Percentiles rank a stretch among this genome's conserved stretches.
Conservation (phyloP, 2,888 invertebrate species). For the Orthosia gracilis region DNA sequence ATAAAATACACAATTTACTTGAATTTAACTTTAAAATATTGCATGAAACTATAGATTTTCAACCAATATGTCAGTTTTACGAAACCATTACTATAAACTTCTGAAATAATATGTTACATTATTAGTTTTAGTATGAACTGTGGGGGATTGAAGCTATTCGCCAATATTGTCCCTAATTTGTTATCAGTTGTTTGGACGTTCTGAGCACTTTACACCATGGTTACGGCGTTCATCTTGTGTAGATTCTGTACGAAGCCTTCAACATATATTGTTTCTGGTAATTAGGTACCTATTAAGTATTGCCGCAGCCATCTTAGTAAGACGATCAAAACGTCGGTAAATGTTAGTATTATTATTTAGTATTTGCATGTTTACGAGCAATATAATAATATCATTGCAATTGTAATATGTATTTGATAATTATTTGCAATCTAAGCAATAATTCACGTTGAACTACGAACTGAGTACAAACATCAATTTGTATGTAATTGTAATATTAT, state of each 20-base stretch:
- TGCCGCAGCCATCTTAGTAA: background rate
- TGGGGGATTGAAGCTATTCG: conserved; percentile 38
- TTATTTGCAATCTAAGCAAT: conserved; percentile 11
- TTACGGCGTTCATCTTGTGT: background rate
- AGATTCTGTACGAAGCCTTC: background rate
- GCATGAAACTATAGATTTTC: too few species aligned
- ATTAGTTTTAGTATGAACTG: conserved; percentile 28
- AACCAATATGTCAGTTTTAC: background rate
- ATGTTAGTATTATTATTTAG: conserved; percentile 25
- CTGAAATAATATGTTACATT: conserved; percentile 13
- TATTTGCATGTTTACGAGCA: conserved; percentile 26
- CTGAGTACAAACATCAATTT: background rate
- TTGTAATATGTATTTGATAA: conserved; percentile 4
- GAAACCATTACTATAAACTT: conserved; percentile 27
- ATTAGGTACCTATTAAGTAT: background rate
- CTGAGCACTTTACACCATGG: conserved; percentile 29
- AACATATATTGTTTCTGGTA: background rate
- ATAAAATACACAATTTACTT: too few species aligned
- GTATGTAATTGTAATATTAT: background rate
- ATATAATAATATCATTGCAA: conserved; percentile 10
- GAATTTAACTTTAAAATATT: too few species aligned
- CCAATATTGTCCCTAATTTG: conserved; percentile 34
- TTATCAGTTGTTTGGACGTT: conserved; percentile 14
- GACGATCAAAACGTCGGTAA: conserved; percentile 32
- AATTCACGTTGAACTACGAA: conserved; percentile 23